phyloP scores from a whole-genome alignment of 2,113 vertebrate genomes.

The Mola mola region DNA sequence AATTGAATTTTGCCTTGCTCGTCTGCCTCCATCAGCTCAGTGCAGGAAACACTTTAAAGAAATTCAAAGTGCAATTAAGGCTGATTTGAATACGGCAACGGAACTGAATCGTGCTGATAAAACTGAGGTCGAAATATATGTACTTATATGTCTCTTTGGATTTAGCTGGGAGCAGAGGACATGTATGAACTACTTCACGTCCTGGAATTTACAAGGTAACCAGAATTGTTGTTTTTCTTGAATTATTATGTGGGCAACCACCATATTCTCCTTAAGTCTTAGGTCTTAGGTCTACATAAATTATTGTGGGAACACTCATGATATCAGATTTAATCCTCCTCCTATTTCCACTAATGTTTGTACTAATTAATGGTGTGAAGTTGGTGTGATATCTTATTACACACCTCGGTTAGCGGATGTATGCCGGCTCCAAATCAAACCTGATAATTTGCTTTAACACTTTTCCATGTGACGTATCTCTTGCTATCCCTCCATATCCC shows the following conservation, averaged over 20 bases:
- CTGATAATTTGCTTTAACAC: constrained; percentile 46
- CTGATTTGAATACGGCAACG: constrained; percentile 44
- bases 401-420: constrained; percentile 16
- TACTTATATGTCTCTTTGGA: constrained; percentile 33
- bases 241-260: neutral
- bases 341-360: neutral
- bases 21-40: constrained; percentile 51
- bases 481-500: neutral
- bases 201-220: constrained; percentile 97
- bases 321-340: neutral
- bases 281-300: too few species aligned
- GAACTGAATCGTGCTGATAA: constrained; percentile 29
- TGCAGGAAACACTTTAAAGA: constrained; percentile 52
- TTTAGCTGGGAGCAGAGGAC: constrained; percentile 90
- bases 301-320: too few species aligned
- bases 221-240: neutral
- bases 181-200: constrained; percentile 94
- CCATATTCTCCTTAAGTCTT: too few species aligned
- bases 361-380: constrained; percentile 17
- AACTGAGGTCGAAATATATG: constrained; percentile 22
- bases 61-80: constrained; percentile 56
- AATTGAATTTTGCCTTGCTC: constrained; percentile 70
- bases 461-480: constrained; percentile 25
- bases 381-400: constrained; percentile 21
- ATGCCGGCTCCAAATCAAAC: constrained; percentile 20